Base-by-base conservation (phyloP, 2,797 vertebrate genomes). In the Thalassophryne amazonica region DNA sequence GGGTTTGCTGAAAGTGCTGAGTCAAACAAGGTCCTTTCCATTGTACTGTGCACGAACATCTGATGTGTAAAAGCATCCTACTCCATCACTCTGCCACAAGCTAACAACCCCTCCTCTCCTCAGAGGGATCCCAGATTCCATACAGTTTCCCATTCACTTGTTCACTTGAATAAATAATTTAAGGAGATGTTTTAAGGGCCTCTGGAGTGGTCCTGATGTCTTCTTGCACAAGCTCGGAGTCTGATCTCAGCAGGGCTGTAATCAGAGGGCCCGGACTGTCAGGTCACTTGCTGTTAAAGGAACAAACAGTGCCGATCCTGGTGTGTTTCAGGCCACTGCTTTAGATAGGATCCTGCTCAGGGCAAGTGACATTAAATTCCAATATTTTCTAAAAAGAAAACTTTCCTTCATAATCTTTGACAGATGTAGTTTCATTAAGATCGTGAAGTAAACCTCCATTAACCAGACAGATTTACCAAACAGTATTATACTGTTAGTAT, bases 91-190 rank as follows among this genome's bases (percentile, higher is more conserved):
- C 42, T 64, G 53, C 63, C 56, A 59, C 46, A 24, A 61, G 49
- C 36, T 67, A 59, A 64, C 59, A 43, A 51, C 33, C 20, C 32
- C 6, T 30, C 69, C 56, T 55, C 62, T 78, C 74, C 34, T 66
- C 76, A 70, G 73, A 58, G 67, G 68, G 51, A 69, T 73, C 53
- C 73, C 49, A 75, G 73, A 77, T 71, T 71, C 78, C 2, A 39
- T 86, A 90, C 86, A 86, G 77, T 89, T 91, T 91, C 87, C n/a
- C 87, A 86, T 76, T 89, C 70, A 69, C 77, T 87, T 43, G 63
- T 81, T 83, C 81, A 80, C 78, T 81, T 61, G 33, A 32, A 87
- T 81, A 85, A 86, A 89, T 78, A 88, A 91, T 87, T 81, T 84
- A 84, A 86, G 69, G 53, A 76, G 47, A 63, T 86, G 84, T 84